Percentiles rank a stretch among this genome's conserved stretches.
phyloP scores from a whole-genome alignment of 2,797 vertebrate genomes.

The Pseudochirops corinnae region DNA sequence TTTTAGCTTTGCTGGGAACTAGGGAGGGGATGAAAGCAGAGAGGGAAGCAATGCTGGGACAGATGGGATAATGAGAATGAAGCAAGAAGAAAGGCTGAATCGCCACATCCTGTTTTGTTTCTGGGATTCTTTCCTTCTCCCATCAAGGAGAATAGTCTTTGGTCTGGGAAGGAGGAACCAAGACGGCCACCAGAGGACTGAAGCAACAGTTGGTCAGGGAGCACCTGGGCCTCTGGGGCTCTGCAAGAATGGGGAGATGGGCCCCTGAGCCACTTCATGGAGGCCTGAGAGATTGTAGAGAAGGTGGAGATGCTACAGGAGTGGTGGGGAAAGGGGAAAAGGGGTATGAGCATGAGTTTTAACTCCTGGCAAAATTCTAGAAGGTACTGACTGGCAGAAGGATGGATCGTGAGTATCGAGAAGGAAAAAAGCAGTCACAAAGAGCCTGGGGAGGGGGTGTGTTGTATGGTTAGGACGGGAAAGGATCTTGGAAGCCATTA shows the following conservation, averaged over 20 bases:
- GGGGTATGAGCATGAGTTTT: not conserved
- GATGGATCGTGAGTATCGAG: not conserved
- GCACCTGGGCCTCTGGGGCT: too few relatives aligned
- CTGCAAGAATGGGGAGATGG: not conserved
- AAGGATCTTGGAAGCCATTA: not conserved
- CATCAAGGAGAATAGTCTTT: not conserved
- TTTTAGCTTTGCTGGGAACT: not conserved
- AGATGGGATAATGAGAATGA: not conserved
- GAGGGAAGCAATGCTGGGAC: not conserved
- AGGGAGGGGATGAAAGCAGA: not conserved
- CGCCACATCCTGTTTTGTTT: not conserved
- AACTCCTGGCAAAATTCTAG: not conserved
- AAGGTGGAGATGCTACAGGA: not conserved
- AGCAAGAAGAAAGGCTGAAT: not conserved
- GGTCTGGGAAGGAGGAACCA: not conserved
- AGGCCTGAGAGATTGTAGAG: not conserved
- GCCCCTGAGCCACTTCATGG: not conserved
- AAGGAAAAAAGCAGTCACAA: not conserved
- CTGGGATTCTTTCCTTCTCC: not conserved
- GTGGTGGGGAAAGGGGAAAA: not conserved
- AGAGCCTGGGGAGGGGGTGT: not conserved
- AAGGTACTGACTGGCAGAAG: not conserved
- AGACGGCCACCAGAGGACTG: not conserved
- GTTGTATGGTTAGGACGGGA: not conserved
- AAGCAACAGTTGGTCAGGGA: not conserved